Evolutionary conservation across 2,797 vertebrate genomes (phyloP).

Genomic region (Rousettus madagascariensis): DNA sequence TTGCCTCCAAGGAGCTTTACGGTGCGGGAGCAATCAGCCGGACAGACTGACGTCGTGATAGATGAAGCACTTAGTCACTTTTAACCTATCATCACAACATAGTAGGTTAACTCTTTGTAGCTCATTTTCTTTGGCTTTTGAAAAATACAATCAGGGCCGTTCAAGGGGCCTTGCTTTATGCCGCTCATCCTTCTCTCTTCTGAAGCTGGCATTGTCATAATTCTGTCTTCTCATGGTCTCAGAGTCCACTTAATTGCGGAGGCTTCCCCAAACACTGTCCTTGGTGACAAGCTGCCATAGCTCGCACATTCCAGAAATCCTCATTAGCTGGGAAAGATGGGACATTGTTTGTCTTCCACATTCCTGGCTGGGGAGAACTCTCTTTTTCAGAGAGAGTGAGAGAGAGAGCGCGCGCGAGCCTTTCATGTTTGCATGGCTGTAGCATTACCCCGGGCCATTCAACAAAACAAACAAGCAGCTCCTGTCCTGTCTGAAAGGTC

Average conservation of each 20-base stretch:
- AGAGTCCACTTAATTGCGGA: neutral
- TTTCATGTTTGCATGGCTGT: neutral
- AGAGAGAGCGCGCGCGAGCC: accelerated
- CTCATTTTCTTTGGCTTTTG: neutral
- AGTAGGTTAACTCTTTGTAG: neutral
- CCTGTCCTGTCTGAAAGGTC: neutral
- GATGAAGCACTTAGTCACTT: neutral
- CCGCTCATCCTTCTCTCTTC: accelerated
- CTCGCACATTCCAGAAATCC: neutral
- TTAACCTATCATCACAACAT: neutral
- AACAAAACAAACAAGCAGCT: neutral
- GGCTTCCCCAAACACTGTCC: neutral
- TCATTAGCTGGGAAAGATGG: neutral
- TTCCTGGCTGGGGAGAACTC: neutral
- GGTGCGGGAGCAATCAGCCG: neutral
- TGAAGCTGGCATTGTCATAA: neutral
- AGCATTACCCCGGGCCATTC: neutral
- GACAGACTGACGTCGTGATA: accelerated
- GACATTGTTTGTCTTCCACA: neutral
- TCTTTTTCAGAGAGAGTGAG: neutral
- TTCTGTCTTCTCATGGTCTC: neutral
- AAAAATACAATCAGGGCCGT: neutral
- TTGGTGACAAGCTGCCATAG: neutral
- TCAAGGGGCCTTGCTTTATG: neutral
- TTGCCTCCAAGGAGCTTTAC: neutral